Conservation (phyloP, 1,140 invertebrate species). For the Conus ventricosus region DNA sequence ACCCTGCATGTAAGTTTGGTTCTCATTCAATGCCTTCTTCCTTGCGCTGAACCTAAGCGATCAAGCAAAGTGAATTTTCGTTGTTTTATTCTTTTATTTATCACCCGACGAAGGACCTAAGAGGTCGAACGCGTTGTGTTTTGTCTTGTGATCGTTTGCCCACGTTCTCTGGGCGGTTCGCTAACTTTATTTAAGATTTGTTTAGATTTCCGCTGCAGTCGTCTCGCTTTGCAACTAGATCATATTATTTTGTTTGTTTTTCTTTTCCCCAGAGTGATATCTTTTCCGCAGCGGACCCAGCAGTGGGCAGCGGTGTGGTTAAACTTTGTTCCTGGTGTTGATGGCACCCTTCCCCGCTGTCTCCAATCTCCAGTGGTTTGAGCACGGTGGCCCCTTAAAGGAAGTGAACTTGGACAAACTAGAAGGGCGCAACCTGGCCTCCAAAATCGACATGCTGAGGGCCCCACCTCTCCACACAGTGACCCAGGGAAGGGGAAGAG, state of each 20-base stretch:
- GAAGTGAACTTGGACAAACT: conserved; percentile 95
- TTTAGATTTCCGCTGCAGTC: too few species aligned
- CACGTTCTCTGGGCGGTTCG: too few species aligned
- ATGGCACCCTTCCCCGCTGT: conserved; percentile 93
- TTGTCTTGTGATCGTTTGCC: too few species aligned
- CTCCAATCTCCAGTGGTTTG: conserved; percentile 91
- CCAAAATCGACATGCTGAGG: conserved; percentile 98
- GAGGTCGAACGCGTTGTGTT: too few species aligned
- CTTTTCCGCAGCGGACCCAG: conserved; percentile 91
- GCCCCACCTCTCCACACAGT: conserved; percentile 75
- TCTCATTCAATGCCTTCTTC: too few species aligned
- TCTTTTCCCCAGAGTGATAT: conserved; percentile 82
- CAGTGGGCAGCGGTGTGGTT: conserved; percentile 80
- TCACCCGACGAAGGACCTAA: too few species aligned
- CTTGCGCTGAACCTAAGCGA: too few species aligned
- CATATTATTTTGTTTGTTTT: conserved; percentile 33
- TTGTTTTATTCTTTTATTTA: too few species aligned
- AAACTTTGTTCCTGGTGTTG: conserved; percentile 84
- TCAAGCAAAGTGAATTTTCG: too few species aligned
- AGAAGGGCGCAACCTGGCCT: conserved; percentile 97
- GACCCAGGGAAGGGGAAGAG: background rate
- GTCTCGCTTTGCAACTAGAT: too few species aligned
- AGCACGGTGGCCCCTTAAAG: conserved; percentile 85
- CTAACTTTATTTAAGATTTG: too few species aligned
- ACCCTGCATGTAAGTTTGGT: too few species aligned